Base-by-base conservation (phyloP, 92 coral and sea anemone genomes). In the Paramuricea clavata region DNA sequence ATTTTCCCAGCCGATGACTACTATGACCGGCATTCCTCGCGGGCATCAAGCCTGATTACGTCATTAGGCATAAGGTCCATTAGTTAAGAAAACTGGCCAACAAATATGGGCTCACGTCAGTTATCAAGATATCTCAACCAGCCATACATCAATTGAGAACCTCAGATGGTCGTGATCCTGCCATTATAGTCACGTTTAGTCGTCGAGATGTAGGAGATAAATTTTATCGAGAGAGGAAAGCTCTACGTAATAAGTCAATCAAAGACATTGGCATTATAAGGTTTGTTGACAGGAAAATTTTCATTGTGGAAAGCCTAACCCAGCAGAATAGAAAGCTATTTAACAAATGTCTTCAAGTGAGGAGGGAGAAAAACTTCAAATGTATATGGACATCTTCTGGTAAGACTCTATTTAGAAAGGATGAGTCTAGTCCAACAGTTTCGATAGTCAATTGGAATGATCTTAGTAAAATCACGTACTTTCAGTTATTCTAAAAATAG, bases 341-440 rank as follows among this genome's bases (percentile, higher is more conserved):
- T 17, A 74, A 74, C 60, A 16, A 43, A 41, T 74, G 80, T 25
- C 80, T 74, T 12, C 5, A 74, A 74, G 80, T 25, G 23, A 74
- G 44, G 32, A 74, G 60, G 19, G 80, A 74, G 19, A 15, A 22
- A 74, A 74, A 74, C 19, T 74, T 31, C 60, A 74, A 15, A 43
- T 74, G 22, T 74, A 41, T 74, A 16, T 74, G 80, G 80, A 74
- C 80, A 74, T 12, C 80, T 12, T 31, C 39, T 47, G 80, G 80
- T 30, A 74, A 25, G 60, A 74, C 36, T 22, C 26, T 74, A 19
- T 26, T 74, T 5, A 16, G 60, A 16, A 74, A 74, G 19, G 59
- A 74, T 74, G 80, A 13, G 22, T 41, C 60, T 41, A 41, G 60
- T 52, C 80, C 60, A 41, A 43, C 60, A 74, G 36, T 74, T 22